Conservation (phyloP, 1,140 invertebrate species). For the Tetramorium alpestre region DNA sequence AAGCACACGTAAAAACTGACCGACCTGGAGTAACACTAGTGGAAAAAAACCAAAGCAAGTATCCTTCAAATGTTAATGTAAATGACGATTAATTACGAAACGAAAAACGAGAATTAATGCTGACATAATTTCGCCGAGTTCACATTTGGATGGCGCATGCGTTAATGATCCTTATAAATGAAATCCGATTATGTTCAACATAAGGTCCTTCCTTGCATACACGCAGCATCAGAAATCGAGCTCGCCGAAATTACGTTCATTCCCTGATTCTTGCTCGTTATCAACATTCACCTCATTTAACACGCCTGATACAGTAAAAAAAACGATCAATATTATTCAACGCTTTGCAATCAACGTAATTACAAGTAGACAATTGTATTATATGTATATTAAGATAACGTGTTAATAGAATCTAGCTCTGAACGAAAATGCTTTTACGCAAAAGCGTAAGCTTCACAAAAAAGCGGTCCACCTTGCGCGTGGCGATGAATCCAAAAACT, state of each 20-base stretch:
- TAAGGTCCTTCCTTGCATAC: not conserved
- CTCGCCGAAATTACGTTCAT: not conserved
- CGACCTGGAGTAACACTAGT: not conserved
- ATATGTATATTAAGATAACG: not conserved
- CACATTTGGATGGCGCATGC: not conserved
- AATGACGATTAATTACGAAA: not conserved
- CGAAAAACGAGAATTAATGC: not conserved
- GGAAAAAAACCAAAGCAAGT: not conserved
- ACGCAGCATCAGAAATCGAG: not conserved
- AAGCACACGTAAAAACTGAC: conserved; percentile 1
- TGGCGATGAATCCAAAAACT: not conserved
- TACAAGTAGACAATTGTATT: not conserved
- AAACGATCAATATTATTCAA: not conserved
- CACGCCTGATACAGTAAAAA: not conserved
- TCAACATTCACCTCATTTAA: not conserved
- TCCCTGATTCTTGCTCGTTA: not conserved
- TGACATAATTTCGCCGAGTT: not conserved
- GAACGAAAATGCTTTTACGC: conserved; percentile 8
- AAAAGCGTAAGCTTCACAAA: conserved; percentile 1
- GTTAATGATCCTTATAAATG: not conserved
- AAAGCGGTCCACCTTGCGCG: conserved; percentile 2
- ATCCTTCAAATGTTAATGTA: not conserved
- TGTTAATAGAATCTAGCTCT: not conserved
- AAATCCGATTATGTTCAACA: not conserved
- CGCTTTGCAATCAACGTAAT: not conserved